These are phyloP conservation scores for Xestia c-nigrum DNA, from an alignment of 2,888 invertebrate genomes.

Conservation along the genomic window DNA sequence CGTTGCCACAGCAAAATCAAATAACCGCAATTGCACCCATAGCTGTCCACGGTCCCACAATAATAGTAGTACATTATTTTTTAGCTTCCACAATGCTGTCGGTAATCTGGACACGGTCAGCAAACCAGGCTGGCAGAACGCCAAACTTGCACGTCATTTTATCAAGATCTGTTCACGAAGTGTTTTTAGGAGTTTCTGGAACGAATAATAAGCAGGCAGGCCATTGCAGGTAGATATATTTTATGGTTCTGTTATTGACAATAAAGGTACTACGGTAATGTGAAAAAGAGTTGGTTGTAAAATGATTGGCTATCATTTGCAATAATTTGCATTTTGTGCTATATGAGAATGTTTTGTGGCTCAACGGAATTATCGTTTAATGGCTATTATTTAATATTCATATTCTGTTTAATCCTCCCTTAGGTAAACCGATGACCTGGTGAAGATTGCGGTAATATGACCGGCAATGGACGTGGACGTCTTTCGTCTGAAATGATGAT, in stretches of 20 bases:
- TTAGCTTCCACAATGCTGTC: constrained; percentile 22
- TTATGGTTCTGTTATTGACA: constrained; percentile 29
- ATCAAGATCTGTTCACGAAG: constrained; percentile 60
- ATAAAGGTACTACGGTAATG: background rate
- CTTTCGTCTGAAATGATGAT: too few relatives aligned
- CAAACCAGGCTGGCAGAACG: constrained; percentile 52
- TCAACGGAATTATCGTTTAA: background rate
- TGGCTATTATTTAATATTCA: background rate
- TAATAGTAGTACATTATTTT: constrained; percentile 39
- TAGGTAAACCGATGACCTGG: too few relatives aligned
- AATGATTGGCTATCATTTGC: background rate
- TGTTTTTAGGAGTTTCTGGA: constrained; percentile 43
- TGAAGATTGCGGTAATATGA: too few relatives aligned
- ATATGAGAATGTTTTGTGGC: background rate
- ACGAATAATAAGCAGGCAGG: constrained; percentile 50
- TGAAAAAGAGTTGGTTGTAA: background rate
- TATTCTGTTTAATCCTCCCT: background rate
- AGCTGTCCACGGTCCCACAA: constrained; percentile 22
- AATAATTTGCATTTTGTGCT: background rate
- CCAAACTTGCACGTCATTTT: constrained; percentile 58
- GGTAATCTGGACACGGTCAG: constrained; percentile 55
- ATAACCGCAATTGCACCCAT: background rate
- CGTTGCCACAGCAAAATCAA: background rate
- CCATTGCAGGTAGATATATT: constrained; percentile 41
- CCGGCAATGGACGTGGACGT: too few relatives aligned